phyloP scores from a whole-genome alignment of 2,888 invertebrate genomes.

The Ochropacha duplaris region DNA sequence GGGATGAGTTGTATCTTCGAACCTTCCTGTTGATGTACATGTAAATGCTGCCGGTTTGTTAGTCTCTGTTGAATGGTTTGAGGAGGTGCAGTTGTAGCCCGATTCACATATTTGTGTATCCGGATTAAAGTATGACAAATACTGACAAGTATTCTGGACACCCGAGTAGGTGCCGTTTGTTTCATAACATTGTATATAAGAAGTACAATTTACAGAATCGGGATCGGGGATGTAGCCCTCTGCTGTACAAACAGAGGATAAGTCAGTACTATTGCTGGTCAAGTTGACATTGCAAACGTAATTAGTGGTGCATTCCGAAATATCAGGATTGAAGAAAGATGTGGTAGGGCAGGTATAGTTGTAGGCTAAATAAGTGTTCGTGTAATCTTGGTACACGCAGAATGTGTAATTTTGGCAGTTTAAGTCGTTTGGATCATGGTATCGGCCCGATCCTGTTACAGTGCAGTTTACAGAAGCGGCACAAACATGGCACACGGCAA shows the following conservation, averaged over 20 bases:
- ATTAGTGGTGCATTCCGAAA: not conserved
- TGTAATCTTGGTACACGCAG: constrained; percentile 30
- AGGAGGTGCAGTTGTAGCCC: too few species aligned
- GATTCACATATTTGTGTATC: too few species aligned
- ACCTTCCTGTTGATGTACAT: too few species aligned
- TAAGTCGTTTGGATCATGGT: constrained; percentile 41
- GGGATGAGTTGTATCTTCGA: too few species aligned
- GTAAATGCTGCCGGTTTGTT: too few species aligned
- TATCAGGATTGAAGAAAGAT: not conserved
- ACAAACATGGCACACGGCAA: not conserved
- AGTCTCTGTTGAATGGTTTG: too few species aligned
- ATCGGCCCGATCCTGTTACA: constrained; percentile 34
- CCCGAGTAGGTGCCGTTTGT: too few species aligned
- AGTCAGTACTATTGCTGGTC: not conserved
- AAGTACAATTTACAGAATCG: too few species aligned
- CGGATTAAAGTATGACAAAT: too few species aligned
- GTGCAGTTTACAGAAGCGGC: constrained; percentile 25
- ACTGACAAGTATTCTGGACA: too few species aligned
- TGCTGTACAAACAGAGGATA: not conserved
- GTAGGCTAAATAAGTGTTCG: constrained; percentile 24
- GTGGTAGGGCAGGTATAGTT: constrained; percentile 22
- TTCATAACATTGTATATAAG: not conserved
- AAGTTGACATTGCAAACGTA: not conserved
- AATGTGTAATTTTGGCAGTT: constrained; percentile 47
- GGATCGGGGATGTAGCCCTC: too few species aligned